Percentiles rank a stretch among this genome's conserved stretches.
These are phyloP conservation scores for Augochlorella aurata DNA, from an alignment of 2,888 invertebrate genomes.

Conservation along the genomic window DNA sequence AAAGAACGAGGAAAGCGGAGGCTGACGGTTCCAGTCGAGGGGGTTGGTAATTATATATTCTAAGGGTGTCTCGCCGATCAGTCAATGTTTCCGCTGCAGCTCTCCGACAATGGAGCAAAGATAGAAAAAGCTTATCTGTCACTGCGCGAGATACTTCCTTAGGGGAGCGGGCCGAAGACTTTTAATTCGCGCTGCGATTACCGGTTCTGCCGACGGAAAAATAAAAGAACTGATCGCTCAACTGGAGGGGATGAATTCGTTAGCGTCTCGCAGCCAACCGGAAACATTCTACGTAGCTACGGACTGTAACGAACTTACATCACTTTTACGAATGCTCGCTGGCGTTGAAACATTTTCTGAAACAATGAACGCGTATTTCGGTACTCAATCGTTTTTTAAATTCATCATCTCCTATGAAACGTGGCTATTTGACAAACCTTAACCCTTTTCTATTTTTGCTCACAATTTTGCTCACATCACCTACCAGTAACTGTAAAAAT, in stretches of 20 bases:
- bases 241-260: constrained; percentile 51
- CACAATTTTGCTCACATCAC: too few relatives aligned
- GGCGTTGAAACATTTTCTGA: background rate
- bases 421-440: background rate
- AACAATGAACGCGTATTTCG: background rate
- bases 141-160: constrained; percentile 76
- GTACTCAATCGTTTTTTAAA: background rate
- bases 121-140: constrained; percentile 82
- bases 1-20: constrained; percentile 43
- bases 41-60: constrained; percentile 81
- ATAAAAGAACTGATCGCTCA: constrained; percentile 68
- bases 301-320: background rate
- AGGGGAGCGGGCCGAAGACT: constrained; percentile 71
- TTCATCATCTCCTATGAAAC: background rate
- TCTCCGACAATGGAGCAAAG: constrained; percentile 78
- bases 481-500: too few relatives aligned
- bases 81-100: constrained; percentile 82
- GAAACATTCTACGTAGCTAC: background rate
- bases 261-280: constrained; percentile 28
- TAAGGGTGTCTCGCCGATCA: constrained; percentile 81
- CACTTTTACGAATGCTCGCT: background rate
- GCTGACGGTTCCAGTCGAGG: constrained; percentile 56
- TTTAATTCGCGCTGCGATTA: constrained; percentile 77
- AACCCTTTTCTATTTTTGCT: background rate
- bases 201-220: constrained; percentile 77